A percentile compares a stretch with the other conserved stretches of the same genome.
Conservation (phyloP, 2,888 invertebrate genomes). For the Rotaria magnacalcarata region DNA sequence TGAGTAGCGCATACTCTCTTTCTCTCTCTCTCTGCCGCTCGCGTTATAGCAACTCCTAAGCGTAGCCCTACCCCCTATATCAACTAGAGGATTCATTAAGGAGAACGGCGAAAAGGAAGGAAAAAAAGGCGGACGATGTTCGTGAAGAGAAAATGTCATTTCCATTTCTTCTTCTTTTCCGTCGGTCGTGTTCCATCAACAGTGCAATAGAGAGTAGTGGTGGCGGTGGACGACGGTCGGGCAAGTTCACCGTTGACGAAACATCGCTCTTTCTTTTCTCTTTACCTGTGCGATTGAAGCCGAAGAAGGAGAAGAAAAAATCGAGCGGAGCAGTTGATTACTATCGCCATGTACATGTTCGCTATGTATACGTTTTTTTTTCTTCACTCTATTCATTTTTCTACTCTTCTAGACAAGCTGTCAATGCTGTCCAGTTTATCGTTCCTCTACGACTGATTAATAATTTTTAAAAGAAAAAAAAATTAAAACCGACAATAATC, state of each 20-base stretch:
- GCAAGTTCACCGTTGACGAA: conserved; percentile 8
- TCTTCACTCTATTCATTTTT: conserved; percentile 19
- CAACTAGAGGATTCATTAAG: background rate
- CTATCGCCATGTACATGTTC: conserved; percentile 14
- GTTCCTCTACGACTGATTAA: background rate
- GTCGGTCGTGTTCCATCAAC: conserved; percentile 20
- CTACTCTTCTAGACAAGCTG: conserved; percentile 8
- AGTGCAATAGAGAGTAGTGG: background rate
- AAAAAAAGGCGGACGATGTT: background rate
- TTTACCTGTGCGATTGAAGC: conserved; percentile 13
- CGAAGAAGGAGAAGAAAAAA: conserved; percentile 1
- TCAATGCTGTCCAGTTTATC: conserved; percentile 15
- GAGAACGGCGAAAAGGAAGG: background rate
- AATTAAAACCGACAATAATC: background rate
- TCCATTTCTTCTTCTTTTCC: conserved; percentile 31
- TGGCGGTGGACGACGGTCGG: conserved; percentile 21
- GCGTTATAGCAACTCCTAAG: conserved; percentile 1
- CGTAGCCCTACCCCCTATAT: background rate
- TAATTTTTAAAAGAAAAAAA: background rate
- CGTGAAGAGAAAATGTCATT: conserved; percentile 14
- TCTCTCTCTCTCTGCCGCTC: background rate
- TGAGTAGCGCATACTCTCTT: background rate
- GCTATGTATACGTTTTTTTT: background rate
- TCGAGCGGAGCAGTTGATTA: conserved; percentile 4
- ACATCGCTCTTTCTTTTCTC: conserved; percentile 19